Evolutionary conservation across 2,888 invertebrate species (phyloP).

Genomic region (Uropetala carovei): DNA sequence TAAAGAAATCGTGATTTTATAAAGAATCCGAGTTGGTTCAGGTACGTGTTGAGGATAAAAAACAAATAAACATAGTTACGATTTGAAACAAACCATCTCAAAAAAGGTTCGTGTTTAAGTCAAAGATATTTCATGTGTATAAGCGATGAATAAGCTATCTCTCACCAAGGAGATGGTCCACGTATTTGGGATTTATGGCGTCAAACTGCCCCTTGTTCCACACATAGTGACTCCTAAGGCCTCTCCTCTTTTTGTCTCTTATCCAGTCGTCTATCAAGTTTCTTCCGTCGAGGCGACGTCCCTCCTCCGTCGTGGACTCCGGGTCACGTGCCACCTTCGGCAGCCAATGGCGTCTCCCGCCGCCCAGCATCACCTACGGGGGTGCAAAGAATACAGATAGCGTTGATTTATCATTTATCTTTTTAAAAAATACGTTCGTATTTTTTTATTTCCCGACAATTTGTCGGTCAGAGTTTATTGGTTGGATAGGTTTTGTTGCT

Average conservation of each 20-base stretch:
- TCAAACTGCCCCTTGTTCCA: constrained; percentile 85
- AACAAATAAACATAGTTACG: no score
- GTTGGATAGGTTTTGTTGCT: neutral
- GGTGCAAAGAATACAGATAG: neutral
- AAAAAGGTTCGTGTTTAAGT: no score
- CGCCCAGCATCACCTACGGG: constrained; percentile 85
- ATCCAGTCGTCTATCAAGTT: constrained; percentile 90
- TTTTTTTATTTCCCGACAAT: no score
- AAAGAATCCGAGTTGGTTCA: no score
- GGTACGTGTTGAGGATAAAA: no score
- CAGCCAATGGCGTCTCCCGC: constrained; percentile 86
- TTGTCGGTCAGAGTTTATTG: no score
- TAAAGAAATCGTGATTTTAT: no score
- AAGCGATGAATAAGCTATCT: no score
- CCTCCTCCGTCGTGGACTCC: constrained; percentile 83
- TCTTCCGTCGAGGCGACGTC: constrained; percentile 84
- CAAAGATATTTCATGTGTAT: no score
- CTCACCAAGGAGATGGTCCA: constrained; percentile 85
- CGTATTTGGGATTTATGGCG: constrained; percentile 81
- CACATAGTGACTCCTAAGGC: constrained; percentile 84
- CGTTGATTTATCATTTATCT: neutral
- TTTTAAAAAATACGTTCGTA: no score
- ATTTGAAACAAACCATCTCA: no score
- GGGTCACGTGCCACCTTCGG: constrained; percentile 84
- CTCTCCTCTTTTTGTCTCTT: constrained; percentile 83